These are phyloP conservation scores for Spermophilus dauricus DNA, from an alignment of 2,113 vertebrate genomes.

Conservation along the genomic window DNA sequence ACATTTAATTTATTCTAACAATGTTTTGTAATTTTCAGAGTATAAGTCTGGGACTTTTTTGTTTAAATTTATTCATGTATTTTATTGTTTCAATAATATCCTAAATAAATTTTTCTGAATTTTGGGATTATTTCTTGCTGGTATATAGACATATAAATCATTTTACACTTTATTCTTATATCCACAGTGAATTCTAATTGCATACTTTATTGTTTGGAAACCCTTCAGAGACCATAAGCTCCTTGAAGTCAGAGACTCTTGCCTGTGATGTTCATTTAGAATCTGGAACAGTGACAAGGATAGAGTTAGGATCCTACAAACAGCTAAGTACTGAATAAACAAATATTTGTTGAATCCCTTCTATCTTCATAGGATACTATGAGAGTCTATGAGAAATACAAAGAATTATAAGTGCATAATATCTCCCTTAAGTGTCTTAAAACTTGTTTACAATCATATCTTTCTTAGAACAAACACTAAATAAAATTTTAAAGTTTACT, in stretches of 20 bases:
- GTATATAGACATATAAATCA: neutral
- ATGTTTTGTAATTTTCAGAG: neutral
- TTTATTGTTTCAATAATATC: neutral
- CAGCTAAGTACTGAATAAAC: neutral
- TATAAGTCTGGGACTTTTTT: neutral
- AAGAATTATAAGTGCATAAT: neutral
- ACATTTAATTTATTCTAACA: neutral
- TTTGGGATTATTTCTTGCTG: conserved; percentile 26
- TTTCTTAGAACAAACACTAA: neutral
- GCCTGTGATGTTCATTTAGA: neutral
- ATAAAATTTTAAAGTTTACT: neutral
- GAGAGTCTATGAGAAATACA: neutral
- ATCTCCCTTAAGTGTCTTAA: neutral
- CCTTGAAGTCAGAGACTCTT: neutral
- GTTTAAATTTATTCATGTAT: neutral
- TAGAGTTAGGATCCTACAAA: neutral
- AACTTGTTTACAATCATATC: neutral
- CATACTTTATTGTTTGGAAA: conserved; percentile 40
- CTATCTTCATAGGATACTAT: neutral
- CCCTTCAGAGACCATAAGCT: neutral
- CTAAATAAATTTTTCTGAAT: neutral
- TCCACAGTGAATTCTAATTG: neutral
- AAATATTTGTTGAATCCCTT: neutral
- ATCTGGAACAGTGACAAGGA: neutral
- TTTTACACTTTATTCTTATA: neutral